Evolutionary conservation across 2,888 invertebrate species (phyloP), one percentile per base, ranked within the genome.

Genomic region (Corbicula japonica): DNA sequence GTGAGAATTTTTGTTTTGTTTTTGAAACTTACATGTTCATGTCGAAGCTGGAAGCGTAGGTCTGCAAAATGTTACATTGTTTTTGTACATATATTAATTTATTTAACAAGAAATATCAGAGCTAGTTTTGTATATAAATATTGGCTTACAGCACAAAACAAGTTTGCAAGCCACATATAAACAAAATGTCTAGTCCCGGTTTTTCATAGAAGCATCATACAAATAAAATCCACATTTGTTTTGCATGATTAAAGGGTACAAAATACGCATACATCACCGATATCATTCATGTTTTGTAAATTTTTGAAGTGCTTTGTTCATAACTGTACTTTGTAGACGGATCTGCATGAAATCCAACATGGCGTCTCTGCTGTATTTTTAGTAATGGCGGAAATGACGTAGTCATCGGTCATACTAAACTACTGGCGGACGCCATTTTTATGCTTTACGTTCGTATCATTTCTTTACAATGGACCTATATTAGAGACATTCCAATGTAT

Each of bases 261-360:
- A 54, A 54, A 68, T 60, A 56, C 68, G 68, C 58, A 68, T 68
- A 68, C 38, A 28, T 61, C 21, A 54, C 44, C 21, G n/a, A 28
- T 44, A 41, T 54, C 54, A 44, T 44, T 30, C 61, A 65, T 54
- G 30, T 35, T 66, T 56, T 58, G 54, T 54, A 54, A 46, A 68
- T 68, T 68, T 52, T 58, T 56, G 58, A 56, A 68, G 68, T 68
- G 68, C 54, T 58, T 54, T 68, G 46, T 68, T 58, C 26, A 44
- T 54, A 26, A 68, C 54, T 68, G 50, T 38, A 41, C 35, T 54
- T 54, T 26, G 28, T 60, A 21, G 61, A 73, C 79, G 86, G 86
- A 86, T 86, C 86, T 83, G 72, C 76, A 76, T 76, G 83, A 86
- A 86, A 84, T 86, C 86, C 86, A 83, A 69, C 66, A 73, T 71